Evolutionary conservation across 2,888 invertebrate genomes (phyloP), one percentile per base, ranked within the genome.

Genomic region (Ochlodes sylvanus): DNA sequence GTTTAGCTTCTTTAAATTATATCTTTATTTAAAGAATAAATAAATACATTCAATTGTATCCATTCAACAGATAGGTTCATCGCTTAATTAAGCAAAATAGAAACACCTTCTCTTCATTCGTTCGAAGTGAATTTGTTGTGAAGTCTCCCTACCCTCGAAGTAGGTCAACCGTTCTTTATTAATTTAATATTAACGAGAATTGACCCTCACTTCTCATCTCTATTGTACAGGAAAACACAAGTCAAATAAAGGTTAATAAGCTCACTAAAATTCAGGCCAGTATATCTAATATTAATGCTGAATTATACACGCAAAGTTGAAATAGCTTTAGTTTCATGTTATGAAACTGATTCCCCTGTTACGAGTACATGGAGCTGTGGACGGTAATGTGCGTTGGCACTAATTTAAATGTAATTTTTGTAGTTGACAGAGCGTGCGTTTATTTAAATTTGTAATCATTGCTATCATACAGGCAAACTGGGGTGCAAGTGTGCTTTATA

Each of bases 231-330:
- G 50, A 50, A 38, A 52, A 52, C 52, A 6, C 21, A 52, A 52
- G 21, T 21, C 52, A 50, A 50, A 50, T 50, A 52, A 27, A 52
- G 52, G 21, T 52, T 52, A 52, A 52, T 52, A 27, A 52, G 52
- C 52, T 52, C 14, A 52, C 52, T 52, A 52, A 52, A 52, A 52
- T 52, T 52, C 21, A 52, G 52, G 21, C 12, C 19, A 4, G 52
- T 21, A 27, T 52, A 9, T 52, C 21, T n/a, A 52, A 52, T 52
- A 52, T 52, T 52, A 52, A 52, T 27, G 21, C 27, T 17, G 9
- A 4, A 50, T 52, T 27, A 27, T 27, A 52, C 52, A 52, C 52
- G 52, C 14, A 14, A 52, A 52, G 52, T 52, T 52, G 21, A 52
- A 52, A 52, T 52, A 27, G 52, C 21, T 27, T 52, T 52, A 52